These are phyloP conservation scores for Apostichopus parvimensis DNA, from an alignment of 35 echinoderm and acorn worm species.

Conservation along the genomic window DNA sequence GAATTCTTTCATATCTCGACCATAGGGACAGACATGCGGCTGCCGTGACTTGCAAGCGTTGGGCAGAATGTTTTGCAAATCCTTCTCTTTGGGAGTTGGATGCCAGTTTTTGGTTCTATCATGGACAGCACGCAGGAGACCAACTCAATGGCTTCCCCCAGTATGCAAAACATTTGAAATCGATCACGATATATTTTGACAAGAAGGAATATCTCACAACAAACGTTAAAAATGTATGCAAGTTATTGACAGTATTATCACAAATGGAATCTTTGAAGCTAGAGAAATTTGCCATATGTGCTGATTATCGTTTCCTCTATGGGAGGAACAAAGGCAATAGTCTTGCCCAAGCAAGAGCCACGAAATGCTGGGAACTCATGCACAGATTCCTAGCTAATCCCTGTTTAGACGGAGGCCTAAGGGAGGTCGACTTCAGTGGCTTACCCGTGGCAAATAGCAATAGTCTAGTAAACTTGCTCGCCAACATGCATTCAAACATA, in stretches of 20 bases:
- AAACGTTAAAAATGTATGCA: conserved; percentile 75
- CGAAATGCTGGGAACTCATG: conserved; percentile 50
- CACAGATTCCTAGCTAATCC: conserved; percentile 57
- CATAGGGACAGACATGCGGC: conserved; percentile 65
- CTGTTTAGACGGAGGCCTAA: conserved; percentile 59
- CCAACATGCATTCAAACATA: conserved; percentile 77
- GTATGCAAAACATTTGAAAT: conserved; percentile 74
- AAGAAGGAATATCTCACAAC: conserved; percentile 65
- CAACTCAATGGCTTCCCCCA: conserved; percentile 79
- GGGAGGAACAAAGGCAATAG: conserved; percentile 50
- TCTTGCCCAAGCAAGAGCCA: conserved; percentile 40
- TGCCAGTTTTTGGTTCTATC: conserved; percentile 74
- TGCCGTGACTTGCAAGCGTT: conserved; percentile 71
- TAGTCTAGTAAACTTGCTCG: conserved; percentile 70
- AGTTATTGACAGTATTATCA: conserved; percentile 64
- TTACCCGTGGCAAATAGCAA: conserved; percentile 68
- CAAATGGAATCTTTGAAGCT: conserved; percentile 60
- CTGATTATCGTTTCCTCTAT: conserved; percentile 48
- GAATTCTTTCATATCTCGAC: conserved; percentile 68
- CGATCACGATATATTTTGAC: conserved; percentile 68
- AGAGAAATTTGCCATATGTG: conserved; percentile 63
- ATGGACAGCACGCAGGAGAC: conserved; percentile 49
- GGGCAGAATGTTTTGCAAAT: conserved; percentile 73
- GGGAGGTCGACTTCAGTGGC: conserved; percentile 72
- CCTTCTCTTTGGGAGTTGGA: conserved; percentile 73